Conservation (phyloP, 2,113 vertebrate genomes). For the Chauna torquata region DNA sequence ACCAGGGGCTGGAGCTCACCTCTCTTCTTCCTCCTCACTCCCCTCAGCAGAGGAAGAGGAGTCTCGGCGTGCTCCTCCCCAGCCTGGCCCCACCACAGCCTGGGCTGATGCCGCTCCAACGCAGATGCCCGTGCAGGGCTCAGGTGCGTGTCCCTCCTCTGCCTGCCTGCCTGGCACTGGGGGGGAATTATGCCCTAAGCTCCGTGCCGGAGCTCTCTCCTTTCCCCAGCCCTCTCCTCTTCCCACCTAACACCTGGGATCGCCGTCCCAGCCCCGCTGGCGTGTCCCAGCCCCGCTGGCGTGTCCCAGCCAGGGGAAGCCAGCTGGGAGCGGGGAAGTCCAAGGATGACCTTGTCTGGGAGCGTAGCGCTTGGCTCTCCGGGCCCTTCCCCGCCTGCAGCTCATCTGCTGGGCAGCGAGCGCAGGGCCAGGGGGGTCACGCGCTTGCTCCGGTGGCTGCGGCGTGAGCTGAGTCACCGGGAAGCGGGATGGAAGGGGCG, state of each 20-base stretch:
- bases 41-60: constrained; percentile 50
- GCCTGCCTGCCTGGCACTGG: neutral
- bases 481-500: neutral
- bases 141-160: constrained; percentile 65
- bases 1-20: neutral
- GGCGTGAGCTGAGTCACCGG: neutral
- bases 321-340: fast-evolving
- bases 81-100: constrained; percentile 50
- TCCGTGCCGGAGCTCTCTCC: neutral
- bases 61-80: constrained; percentile 47
- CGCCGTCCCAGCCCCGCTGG: neutral
- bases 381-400: neutral
- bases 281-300: neutral
- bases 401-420: neutral
- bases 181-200: neutral
- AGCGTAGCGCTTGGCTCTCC: neutral
- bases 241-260: neutral
- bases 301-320: neutral
- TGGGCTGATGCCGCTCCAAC: constrained; percentile 58
- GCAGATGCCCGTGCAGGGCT: constrained; percentile 16
- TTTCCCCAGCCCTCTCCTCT: neutral
- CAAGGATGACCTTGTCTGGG: fast-evolving
- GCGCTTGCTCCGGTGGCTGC: neutral
- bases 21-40: neutral
- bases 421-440: neutral